Percentiles rank a stretch among this genome's conserved stretches.
Conservation (phyloP, 2,797 vertebrate species). For the Leontocebus nigricollis region DNA sequence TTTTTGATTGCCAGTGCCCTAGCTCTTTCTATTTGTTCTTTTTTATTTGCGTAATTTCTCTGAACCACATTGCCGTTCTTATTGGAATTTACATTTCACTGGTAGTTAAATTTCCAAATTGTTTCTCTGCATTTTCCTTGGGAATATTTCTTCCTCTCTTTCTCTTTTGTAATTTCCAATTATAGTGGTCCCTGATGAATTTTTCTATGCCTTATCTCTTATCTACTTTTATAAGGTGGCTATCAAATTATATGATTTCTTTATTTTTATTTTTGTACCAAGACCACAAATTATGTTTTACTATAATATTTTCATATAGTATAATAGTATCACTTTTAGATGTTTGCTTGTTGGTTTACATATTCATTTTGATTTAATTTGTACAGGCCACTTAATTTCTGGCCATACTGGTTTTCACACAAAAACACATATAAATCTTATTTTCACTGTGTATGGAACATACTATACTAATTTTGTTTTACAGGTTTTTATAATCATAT, state of each 20-base stretch:
- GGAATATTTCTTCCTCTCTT: neutral
- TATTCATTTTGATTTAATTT: neutral
- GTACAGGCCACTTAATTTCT: neutral
- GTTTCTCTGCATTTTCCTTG: neutral
- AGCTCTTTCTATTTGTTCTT: neutral
- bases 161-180: neutral
- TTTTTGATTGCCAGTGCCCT: neutral
- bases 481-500: neutral
- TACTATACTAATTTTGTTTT: neutral
- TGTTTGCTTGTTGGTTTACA: neutral
- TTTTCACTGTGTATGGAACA: neutral
- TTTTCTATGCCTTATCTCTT: neutral
- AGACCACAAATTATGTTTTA: neutral
- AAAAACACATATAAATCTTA: neutral
- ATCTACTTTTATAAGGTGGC: neutral
- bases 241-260: neutral
- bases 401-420: neutral
- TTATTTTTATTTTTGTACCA: neutral
- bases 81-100: neutral
- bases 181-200: too few relatives aligned
- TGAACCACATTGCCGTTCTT: neutral
- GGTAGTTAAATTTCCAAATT: neutral
- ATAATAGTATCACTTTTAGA: neutral
- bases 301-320: neutral
- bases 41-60: neutral